phyloP scores from a whole-genome alignment of 2,113 vertebrate species.

The Cephalopterus ornatus region DNA sequence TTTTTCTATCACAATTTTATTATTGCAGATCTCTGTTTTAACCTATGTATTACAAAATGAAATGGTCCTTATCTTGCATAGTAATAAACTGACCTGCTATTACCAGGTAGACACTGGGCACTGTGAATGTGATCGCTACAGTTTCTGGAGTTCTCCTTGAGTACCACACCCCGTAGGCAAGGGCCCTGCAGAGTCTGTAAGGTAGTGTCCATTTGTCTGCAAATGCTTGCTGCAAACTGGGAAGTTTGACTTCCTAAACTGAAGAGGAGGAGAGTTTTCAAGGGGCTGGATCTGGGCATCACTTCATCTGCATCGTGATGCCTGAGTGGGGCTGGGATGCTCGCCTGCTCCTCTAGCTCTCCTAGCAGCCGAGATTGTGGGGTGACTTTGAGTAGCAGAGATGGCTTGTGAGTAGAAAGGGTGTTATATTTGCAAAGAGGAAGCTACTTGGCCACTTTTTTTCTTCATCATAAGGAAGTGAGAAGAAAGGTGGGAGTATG shows the following conservation, averaged over 20 bases:
- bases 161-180: not conserved
- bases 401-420: not conserved
- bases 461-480: not conserved
- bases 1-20: not conserved
- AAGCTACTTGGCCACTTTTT: not conserved
- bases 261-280: not conserved
- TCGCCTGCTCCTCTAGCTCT: accelerated
- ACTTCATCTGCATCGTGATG: not conserved
- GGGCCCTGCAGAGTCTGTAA: not conserved
- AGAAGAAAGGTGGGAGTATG: not conserved
- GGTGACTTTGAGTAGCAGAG: not conserved
- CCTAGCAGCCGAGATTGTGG: not conserved
- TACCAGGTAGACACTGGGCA: not conserved
- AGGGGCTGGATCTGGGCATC: not conserved
- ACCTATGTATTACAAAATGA: not conserved
- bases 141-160: not conserved
- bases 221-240: not conserved
- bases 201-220: not conserved
- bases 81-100: not conserved
- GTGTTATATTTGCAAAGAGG: not conserved
- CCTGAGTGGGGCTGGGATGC: not conserved
- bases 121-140: not conserved
- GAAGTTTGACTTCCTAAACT: not conserved
- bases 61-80: not conserved
- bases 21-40: not conserved